Evolutionary conservation across 1,140 invertebrate species (phyloP).

Genomic region (Bombus sibiricus): DNA sequence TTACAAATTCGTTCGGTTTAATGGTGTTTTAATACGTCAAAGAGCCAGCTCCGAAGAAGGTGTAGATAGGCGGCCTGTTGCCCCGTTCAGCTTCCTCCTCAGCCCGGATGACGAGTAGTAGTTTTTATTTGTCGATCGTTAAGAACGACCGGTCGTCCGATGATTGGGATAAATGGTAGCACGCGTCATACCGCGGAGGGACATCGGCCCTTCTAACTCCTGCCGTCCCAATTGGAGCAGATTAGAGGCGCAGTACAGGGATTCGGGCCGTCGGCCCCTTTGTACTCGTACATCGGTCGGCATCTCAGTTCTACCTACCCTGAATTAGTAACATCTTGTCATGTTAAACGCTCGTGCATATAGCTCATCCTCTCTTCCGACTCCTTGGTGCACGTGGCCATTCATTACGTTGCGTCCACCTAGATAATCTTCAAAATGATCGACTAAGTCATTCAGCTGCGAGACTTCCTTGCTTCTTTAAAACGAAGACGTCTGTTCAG

Average conservation of each 20-base stretch:
- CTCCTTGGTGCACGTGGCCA: constrained; percentile 69
- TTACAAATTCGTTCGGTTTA: constrained; percentile 16
- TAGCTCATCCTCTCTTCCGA: constrained; percentile 55
- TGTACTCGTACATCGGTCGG: constrained; percentile 73
- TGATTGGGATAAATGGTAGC: constrained; percentile 82
- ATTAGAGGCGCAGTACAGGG: constrained; percentile 79
- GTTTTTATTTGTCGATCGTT: constrained; percentile 80
- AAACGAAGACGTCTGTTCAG: no score
- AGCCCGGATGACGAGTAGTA: constrained; percentile 74
- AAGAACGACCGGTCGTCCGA: constrained; percentile 74
- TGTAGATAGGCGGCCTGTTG: constrained; percentile 57
- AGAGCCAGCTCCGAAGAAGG: constrained; percentile 40
- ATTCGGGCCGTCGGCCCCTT: constrained; percentile 79
- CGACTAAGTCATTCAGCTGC: background rate
- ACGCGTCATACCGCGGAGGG: constrained; percentile 77
- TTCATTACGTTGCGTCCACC: constrained; percentile 42
- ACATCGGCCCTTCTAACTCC: constrained; percentile 72
- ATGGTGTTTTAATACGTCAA: constrained; percentile 44
- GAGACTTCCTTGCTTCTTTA: background rate
- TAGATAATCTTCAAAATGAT: constrained; percentile 10
- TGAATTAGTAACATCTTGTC: constrained; percentile 81
- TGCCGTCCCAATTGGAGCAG: constrained; percentile 78
- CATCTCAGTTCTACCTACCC: constrained; percentile 73
- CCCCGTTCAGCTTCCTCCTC: constrained; percentile 67
- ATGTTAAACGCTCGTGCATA: constrained; percentile 77